Evolutionary conservation across 2,888 invertebrate genomes (phyloP).

Genomic region (Ischnura elegans): DNA sequence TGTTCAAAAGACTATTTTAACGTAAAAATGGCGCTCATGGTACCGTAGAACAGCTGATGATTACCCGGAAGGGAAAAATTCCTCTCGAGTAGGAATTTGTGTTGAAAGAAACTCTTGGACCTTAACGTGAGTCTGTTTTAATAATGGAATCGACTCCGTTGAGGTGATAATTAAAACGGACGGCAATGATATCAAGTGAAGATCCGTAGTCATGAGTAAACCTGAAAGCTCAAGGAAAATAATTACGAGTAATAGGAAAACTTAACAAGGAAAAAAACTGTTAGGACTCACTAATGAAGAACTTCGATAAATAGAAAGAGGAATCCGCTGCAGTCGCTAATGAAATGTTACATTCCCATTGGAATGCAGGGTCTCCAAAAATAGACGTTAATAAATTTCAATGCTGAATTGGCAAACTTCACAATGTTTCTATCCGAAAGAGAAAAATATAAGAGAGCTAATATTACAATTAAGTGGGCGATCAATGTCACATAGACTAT

Average conservation of each 20-base stretch:
- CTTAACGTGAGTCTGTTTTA: background rate
- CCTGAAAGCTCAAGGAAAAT: background rate
- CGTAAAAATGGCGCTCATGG: background rate
- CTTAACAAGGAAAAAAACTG: no score
- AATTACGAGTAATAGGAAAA: background rate
- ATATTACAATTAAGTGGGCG: no score
- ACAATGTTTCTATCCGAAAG: no score
- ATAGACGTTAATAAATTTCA: no score
- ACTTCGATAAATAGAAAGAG: no score
- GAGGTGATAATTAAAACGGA: background rate
- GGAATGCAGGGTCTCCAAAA: no score
- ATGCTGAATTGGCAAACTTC: no score
- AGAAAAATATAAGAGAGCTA: no score
- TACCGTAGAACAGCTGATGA: background rate
- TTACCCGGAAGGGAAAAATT: background rate
- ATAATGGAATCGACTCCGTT: background rate
- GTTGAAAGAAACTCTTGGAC: background rate
- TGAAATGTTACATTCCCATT: no score
- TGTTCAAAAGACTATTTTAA: background rate
- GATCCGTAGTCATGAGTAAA: background rate
- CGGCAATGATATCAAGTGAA: background rate
- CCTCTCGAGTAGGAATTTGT: slow-evolving; percentile 1
- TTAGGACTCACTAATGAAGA: no score
- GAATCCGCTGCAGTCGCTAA: no score
- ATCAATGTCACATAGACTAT: no score